Conservation (phyloP, 2,888 invertebrate species). For the Nebria salina region DNA sequence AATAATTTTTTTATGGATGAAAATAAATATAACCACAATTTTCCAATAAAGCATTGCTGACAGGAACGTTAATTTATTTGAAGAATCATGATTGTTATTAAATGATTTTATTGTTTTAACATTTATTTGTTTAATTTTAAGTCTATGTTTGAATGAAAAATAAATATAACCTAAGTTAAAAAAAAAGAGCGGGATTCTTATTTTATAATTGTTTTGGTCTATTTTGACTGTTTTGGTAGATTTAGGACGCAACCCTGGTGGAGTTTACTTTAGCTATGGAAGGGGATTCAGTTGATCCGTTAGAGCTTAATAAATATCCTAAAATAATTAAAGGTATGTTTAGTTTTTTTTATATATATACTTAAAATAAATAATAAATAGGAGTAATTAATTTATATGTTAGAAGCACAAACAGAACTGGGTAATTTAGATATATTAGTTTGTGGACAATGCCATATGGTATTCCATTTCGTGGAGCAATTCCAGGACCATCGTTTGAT, state of each 20-base stretch:
- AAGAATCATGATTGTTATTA: too few species aligned
- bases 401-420: conserved; percentile 81
- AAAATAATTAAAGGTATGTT: conserved; percentile 69
- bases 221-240: not conserved
- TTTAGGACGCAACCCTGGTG: conserved; percentile 17
- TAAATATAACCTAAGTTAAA: conserved; percentile 31
- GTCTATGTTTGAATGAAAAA: not conserved
- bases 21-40: not conserved
- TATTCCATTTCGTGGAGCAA: conserved; percentile 82
- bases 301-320: conserved; percentile 72
- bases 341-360: too few species aligned
- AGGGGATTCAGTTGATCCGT: conserved; percentile 62
- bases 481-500: conserved; percentile 77
- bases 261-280: conserved; percentile 30
- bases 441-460: conserved; percentile 84
- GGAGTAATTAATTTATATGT: conserved; percentile 47
- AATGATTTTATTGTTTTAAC: not conserved
- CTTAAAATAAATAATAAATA: too few species aligned
- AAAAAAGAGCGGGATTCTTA: not conserved
- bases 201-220: not conserved
- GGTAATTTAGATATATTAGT: conserved; percentile 80
- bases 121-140: not conserved
- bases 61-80: too few species aligned
- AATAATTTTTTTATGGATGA: not conserved
- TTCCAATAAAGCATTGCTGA: not conserved